Evolutionary conservation across 2,888 invertebrate genomes (phyloP).

Genomic region (Cyclophora punctaria): DNA sequence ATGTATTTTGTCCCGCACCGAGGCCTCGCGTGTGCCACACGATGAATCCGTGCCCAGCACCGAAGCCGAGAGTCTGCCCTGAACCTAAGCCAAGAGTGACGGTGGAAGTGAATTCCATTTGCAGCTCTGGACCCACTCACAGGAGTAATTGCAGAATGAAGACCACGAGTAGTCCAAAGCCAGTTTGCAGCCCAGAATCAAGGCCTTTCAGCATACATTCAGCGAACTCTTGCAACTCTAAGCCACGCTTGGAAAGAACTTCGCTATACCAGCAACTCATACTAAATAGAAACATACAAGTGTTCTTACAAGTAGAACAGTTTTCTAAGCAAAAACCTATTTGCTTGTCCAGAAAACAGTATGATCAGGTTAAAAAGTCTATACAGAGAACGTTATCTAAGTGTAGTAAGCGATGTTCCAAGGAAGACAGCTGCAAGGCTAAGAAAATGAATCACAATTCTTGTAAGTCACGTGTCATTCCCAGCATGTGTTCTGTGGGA

Average conservation of each 20-base stretch:
- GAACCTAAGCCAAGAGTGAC: too few species aligned
- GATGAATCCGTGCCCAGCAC: too few species aligned
- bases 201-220: neutral
- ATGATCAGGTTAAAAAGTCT: conserved; percentile 46
- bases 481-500: conserved; percentile 32
- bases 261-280: conserved; percentile 30
- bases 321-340: conserved; percentile 44
- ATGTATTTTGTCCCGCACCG: too few species aligned
- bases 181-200: too few species aligned
- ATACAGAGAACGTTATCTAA: conserved; percentile 31
- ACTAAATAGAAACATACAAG: conserved; percentile 40
- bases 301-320: conserved; percentile 42
- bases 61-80: too few species aligned
- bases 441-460: conserved; percentile 11
- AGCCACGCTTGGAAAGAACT: conserved; percentile 8
- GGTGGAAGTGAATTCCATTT: too few species aligned
- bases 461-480: too few species aligned
- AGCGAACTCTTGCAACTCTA: conserved; percentile 1
- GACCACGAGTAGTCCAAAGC: too few species aligned
- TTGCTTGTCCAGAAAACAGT: conserved; percentile 45
- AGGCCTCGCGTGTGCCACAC: too few species aligned
- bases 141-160: too few species aligned
- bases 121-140: too few species aligned
- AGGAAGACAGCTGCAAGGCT: conserved; percentile 13
- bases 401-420: neutral